phyloP scores from a whole-genome alignment of 2,113 vertebrate species.

The Clarias magur region DNA sequence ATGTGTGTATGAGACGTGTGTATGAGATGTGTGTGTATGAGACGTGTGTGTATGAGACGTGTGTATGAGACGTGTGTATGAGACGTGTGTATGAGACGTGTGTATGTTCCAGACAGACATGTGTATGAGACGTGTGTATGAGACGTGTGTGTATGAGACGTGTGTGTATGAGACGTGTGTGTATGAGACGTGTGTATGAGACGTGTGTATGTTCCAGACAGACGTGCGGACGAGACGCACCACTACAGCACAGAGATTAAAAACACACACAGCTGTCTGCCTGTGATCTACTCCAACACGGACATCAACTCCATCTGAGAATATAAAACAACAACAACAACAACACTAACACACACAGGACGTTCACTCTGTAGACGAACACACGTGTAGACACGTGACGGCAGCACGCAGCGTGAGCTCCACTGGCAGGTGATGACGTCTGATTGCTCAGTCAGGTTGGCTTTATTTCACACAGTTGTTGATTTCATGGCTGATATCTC shows the following conservation, averaged over 20 bases:
- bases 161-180: no score
- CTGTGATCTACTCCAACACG: background rate
- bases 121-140: no score
- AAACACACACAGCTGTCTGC: constrained; percentile 2
- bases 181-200: background rate
- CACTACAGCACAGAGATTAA: background rate
- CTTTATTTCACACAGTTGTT: background rate
- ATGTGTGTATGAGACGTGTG: no score
- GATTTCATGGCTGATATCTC: background rate
- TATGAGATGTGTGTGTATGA: no score
- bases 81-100: no score
- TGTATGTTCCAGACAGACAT: no score
- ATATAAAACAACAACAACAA: background rate
- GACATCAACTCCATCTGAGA: background rate
- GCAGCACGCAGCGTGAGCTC: background rate
- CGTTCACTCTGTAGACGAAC: background rate
- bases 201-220: background rate
- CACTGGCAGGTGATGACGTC: background rate
- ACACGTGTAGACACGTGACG: background rate
- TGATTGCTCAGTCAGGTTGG: background rate
- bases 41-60: no score
- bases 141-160: no score
- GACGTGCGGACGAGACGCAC: constrained; percentile 3
- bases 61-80: no score
- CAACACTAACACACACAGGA: constrained; percentile 2